Evolutionary conservation across 2,888 invertebrate genomes (phyloP).

Genomic region (Melanchra persicariae): DNA sequence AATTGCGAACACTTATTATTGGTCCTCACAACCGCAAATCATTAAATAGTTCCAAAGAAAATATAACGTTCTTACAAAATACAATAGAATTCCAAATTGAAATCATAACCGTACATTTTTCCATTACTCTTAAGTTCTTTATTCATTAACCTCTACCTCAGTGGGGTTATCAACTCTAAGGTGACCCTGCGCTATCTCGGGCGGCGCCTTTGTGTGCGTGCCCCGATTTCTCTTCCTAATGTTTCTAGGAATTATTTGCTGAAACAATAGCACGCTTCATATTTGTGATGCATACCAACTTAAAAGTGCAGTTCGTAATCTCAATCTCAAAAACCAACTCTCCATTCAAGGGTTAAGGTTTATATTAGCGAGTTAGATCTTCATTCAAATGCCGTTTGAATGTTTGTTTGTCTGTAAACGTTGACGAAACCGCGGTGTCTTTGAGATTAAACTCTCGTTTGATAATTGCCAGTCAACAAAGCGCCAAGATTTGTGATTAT

Average conservation of each 20-base stretch:
- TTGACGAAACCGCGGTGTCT: slow-evolving; percentile 86
- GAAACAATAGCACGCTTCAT: slow-evolving; percentile 87
- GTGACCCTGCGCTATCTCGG: slow-evolving; percentile 76
- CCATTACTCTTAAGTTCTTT: slow-evolving; percentile 38
- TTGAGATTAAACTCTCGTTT: slow-evolving; percentile 87
- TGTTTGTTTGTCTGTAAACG: slow-evolving; percentile 77
- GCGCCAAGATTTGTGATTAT: slow-evolving; percentile 86
- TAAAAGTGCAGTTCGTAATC: slow-evolving; percentile 33
- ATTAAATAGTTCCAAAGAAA: background rate
- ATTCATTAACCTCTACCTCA: slow-evolving; percentile 52
- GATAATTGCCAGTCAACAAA: slow-evolving; percentile 86
- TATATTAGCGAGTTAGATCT: slow-evolving; percentile 55
- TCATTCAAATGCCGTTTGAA: slow-evolving; percentile 58
- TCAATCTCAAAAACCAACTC: slow-evolving; percentile 15
- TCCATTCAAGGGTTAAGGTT: slow-evolving; percentile 64
- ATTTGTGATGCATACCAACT: slow-evolving; percentile 78
- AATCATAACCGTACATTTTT: slow-evolving; percentile 10
- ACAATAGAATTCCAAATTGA: slow-evolving; percentile 6
- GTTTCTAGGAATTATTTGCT: slow-evolving; percentile 89
- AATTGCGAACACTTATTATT: background rate
- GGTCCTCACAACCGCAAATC: background rate
- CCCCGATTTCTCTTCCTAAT: slow-evolving; percentile 85
- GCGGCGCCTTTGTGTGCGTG: slow-evolving; percentile 80
- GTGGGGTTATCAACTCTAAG: slow-evolving; percentile 68
- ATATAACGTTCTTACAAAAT: background rate